phyloP scores from a whole-genome alignment of 1,140 invertebrate species.

The Streblospio benedicti region DNA sequence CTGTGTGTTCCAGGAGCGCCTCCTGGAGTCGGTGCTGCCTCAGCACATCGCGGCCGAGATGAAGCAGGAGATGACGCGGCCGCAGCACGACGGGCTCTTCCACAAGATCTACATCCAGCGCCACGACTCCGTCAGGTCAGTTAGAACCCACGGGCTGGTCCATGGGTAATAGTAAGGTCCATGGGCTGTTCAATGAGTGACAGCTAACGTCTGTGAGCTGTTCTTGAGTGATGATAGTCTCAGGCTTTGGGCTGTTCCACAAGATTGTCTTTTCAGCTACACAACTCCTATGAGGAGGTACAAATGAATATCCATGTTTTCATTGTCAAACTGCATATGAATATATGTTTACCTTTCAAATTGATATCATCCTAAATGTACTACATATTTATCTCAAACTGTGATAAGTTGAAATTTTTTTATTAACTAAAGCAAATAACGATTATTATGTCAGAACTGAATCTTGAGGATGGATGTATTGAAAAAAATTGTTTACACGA shows the following conservation, averaged over 20 bases:
- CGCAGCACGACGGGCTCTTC: constrained; percentile 80
- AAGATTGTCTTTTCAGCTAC: not conserved
- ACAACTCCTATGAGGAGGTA: not conserved
- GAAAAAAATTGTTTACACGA: too few species aligned
- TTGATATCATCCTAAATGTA: too few species aligned
- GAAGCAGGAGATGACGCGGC: constrained; percentile 78
- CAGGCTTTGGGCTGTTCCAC: not conserved
- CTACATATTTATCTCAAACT: too few species aligned
- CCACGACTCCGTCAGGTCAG: constrained; percentile 85
- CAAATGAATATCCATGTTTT: not conserved
- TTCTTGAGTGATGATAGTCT: too few species aligned
- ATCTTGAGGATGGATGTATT: too few species aligned
- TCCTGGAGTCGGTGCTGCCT: constrained; percentile 82
- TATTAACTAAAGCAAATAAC: too few species aligned
- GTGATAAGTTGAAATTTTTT: too few species aligned
- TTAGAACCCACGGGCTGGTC: not conserved
- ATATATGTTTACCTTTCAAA: too few species aligned
- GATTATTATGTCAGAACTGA: too few species aligned
- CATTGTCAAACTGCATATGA: too few species aligned
- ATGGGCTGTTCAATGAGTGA: not conserved
- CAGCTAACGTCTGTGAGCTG: too few species aligned
- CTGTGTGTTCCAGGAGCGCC: constrained; percentile 71
- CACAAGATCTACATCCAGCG: constrained; percentile 93
- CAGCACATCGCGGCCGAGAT: constrained; percentile 92
- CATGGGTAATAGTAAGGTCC: not conserved